Conservation (phyloP, 2,888 invertebrate genomes). For the Ormyrus nitidulus region DNA sequence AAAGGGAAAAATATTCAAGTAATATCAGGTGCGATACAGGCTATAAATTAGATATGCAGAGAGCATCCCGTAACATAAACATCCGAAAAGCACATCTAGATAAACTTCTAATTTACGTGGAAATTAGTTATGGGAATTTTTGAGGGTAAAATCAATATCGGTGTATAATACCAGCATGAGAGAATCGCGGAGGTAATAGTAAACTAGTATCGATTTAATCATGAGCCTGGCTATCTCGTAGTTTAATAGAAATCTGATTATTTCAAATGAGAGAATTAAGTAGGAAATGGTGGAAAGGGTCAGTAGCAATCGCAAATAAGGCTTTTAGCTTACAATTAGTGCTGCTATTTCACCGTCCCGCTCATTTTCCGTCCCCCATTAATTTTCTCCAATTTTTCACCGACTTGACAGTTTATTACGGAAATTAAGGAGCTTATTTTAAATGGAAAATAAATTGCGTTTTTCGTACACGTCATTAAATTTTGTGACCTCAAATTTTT, state of each 20-base stretch:
- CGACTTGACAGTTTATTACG: too few relatives aligned
- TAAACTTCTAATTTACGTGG: background rate
- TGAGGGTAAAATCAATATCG: too few relatives aligned
- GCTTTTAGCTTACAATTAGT: conserved; percentile 6
- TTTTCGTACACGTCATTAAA: too few relatives aligned
- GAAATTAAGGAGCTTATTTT: too few relatives aligned
- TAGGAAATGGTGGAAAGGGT: conserved; percentile 17
- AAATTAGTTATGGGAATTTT: background rate
- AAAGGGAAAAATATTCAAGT: too few relatives aligned
- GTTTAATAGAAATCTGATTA: conserved; percentile 35
- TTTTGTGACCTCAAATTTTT: too few relatives aligned
- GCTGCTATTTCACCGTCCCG: background rate
- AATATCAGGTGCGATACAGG: too few relatives aligned
- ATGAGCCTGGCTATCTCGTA: background rate
- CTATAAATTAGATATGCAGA: too few relatives aligned
- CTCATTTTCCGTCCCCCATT: background rate
- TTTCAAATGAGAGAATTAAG: conserved; percentile 26
- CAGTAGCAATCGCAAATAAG: background rate
- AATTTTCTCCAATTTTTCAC: background rate
- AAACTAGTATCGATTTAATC: conserved; percentile 15
- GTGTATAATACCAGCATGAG: too few relatives aligned
- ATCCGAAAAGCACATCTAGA: background rate
- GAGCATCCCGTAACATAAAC: too few relatives aligned
- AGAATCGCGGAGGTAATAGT: too few relatives aligned
- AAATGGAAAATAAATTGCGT: too few relatives aligned